Evolutionary conservation across 2,797 vertebrate genomes (phyloP).

Genomic region (Ficedula albicollis): DNA sequence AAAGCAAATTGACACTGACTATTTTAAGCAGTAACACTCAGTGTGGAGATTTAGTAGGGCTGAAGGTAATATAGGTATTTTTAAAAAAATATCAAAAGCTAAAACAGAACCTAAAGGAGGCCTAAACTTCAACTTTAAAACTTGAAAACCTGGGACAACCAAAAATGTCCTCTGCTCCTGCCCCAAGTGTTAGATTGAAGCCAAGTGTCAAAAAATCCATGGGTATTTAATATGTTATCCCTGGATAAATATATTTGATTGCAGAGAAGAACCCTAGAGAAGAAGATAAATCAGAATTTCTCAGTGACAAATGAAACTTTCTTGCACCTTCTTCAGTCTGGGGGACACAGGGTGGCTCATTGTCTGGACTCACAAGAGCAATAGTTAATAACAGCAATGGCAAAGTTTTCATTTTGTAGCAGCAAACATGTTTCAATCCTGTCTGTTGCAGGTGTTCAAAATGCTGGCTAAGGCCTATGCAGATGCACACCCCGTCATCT

Average conservation of each 20-base stretch:
- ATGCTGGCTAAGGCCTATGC: conserved; percentile 91
- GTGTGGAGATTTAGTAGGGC: neutral
- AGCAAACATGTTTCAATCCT: neutral
- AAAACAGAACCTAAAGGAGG: neutral
- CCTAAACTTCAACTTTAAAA: neutral
- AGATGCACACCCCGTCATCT: conserved; percentile 89
- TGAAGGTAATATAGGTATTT: neutral
- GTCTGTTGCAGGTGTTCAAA: conserved; percentile 83
- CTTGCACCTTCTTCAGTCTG: neutral
- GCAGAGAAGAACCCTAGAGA: neutral
- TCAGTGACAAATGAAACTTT: neutral
- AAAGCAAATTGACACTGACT: conserved; percentile 1
- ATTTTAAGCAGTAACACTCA: neutral
- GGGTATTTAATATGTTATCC: neutral
- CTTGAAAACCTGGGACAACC: neutral
- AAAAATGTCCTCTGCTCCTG: neutral
- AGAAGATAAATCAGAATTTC: neutral
- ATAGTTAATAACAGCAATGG: neutral
- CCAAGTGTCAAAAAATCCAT: neutral
- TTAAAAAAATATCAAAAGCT: neutral
- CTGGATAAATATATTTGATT: neutral
- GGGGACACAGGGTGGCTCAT: accelerated
- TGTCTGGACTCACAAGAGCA: neutral
- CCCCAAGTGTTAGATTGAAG: neutral
- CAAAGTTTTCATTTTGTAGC: neutral